These are phyloP conservation scores for Ptiloglossa arizonensis DNA, from an alignment of 1,140 invertebrate genomes.

Conservation along the genomic window DNA sequence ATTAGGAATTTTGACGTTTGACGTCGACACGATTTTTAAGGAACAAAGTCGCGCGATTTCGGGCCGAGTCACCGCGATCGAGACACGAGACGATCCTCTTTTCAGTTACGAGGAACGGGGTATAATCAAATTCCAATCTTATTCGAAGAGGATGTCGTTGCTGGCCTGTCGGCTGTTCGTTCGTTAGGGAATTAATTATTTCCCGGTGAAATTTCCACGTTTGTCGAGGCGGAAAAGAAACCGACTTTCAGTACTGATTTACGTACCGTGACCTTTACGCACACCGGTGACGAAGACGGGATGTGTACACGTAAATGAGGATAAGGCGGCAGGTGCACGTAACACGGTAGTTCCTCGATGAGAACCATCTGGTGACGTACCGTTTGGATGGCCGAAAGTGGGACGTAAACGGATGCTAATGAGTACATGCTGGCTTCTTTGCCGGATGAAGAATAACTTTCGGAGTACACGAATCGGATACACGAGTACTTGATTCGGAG, in stretches of 20 bases:
- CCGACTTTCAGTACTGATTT: conserved; percentile 45
- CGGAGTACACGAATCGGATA: not conserved
- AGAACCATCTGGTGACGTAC: conserved; percentile 69
- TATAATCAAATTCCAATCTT: not conserved
- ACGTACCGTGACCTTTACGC: conserved; percentile 37
- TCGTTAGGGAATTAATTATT: conserved; percentile 23
- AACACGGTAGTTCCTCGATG: conserved; percentile 63
- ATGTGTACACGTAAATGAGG: conserved; percentile 15
- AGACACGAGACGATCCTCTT: not conserved
- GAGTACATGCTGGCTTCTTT: not conserved
- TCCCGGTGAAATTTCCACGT: conserved; percentile 19
- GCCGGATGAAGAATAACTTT: conserved; percentile 10
- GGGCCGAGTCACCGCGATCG: not conserved
- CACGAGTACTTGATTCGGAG: no score
- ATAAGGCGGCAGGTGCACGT: conserved; percentile 65
- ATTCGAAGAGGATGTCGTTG: not conserved
- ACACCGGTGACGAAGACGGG: not conserved
- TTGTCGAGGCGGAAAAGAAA: conserved; percentile 19
- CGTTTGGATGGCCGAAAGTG: conserved; percentile 63
- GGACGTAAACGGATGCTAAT: conserved; percentile 70
- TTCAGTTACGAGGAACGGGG: not conserved
- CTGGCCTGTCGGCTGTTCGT: no score
- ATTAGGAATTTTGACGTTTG: no score
- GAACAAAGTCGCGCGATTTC: not conserved
- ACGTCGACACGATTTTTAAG: not conserved